Percentiles rank a stretch among this genome's conserved stretches.
Evolutionary conservation across 2,797 vertebrate genomes (phyloP).

Genomic region (Cyprinella venusta): DNA sequence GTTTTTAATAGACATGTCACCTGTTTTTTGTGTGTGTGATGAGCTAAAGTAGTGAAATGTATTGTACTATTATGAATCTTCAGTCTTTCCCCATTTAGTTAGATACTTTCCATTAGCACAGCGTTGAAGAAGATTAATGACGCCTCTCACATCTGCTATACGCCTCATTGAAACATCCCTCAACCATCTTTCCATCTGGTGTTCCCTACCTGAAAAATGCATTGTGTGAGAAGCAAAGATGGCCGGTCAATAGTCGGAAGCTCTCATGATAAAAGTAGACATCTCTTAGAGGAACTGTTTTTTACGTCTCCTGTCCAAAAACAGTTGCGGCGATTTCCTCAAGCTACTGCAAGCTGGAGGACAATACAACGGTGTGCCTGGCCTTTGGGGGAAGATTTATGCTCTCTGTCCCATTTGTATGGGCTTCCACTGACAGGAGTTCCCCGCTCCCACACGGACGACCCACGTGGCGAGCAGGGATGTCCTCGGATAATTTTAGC

Average conservation of each 20-base stretch:
- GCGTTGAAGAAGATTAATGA: slow-evolving; percentile 35
- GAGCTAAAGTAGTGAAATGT: not conserved
- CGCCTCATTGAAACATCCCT: slow-evolving; percentile 38
- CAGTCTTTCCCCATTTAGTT: not conserved
- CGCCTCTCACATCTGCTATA: not conserved
- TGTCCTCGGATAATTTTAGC: slow-evolving; percentile 66
- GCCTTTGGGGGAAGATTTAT: slow-evolving; percentile 62
- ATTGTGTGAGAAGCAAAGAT: slow-evolving; percentile 11
- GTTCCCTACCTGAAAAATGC: slow-evolving; percentile 8
- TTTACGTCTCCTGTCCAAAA: slow-evolving; percentile 65
- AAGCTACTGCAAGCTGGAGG: slow-evolving; percentile 50
- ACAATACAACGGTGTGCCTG: slow-evolving; percentile 66
- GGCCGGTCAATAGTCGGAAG: slow-evolving; percentile 69
- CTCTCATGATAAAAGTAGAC: slow-evolving; percentile 61
- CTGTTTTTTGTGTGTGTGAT: not conserved
- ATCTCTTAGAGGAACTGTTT: slow-evolving; percentile 68
- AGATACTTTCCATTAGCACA: not conserved
- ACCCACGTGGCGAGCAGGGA: slow-evolving; percentile 59
- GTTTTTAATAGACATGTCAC: not conserved
- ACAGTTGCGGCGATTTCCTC: slow-evolving; percentile 72
- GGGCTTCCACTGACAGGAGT: slow-evolving; percentile 66
- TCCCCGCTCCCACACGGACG: slow-evolving; percentile 55
- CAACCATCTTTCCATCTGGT: slow-evolving; percentile 33
- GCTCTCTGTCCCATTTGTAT: slow-evolving; percentile 59
- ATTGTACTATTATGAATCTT: not conserved